A percentile compares a stretch with the other conserved stretches of the same genome.
Evolutionary conservation across 2,113 vertebrate species (phyloP).

Genomic region (Sorex fumeus): DNA sequence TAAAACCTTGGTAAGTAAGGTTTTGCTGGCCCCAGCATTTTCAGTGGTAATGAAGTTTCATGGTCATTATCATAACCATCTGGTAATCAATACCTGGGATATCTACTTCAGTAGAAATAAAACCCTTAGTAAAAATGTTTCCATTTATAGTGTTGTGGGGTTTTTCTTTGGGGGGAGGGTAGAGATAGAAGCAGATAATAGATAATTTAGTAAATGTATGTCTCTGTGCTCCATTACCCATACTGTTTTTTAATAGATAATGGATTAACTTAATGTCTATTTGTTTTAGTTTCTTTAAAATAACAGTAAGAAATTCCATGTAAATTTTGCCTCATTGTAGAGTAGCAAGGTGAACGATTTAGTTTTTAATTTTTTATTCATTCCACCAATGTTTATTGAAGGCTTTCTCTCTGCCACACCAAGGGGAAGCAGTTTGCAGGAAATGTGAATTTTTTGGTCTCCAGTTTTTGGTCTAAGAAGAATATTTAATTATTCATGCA

Average conservation of each 20-base stretch:
- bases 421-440: neutral
- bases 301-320: conserved; percentile 41
- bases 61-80: conserved; percentile 69
- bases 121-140: conserved; percentile 82
- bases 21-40: conserved; percentile 82
- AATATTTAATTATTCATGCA: neutral
- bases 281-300: conserved; percentile 70
- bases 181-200: conserved; percentile 45
- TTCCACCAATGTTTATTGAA: neutral
- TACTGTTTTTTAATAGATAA: conserved; percentile 77
- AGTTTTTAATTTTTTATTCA: neutral
- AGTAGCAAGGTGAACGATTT: neutral
- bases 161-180: conserved; percentile 49
- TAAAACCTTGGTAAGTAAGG: conserved; percentile 76
- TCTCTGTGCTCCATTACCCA: conserved; percentile 76
- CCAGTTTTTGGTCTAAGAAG: neutral
- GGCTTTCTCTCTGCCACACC: neutral
- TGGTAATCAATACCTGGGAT: conserved; percentile 81
- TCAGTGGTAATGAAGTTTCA: conserved; percentile 79
- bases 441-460: neutral
- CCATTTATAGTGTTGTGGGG: conserved; percentile 78
- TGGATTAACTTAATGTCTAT: conserved; percentile 60
- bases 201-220: conserved; percentile 82
- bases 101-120: conserved; percentile 80
- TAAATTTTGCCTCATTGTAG: conserved; percentile 33